Base-by-base conservation (phyloP, 2,888 invertebrate genomes). In the Ernsta delagoae region DNA sequence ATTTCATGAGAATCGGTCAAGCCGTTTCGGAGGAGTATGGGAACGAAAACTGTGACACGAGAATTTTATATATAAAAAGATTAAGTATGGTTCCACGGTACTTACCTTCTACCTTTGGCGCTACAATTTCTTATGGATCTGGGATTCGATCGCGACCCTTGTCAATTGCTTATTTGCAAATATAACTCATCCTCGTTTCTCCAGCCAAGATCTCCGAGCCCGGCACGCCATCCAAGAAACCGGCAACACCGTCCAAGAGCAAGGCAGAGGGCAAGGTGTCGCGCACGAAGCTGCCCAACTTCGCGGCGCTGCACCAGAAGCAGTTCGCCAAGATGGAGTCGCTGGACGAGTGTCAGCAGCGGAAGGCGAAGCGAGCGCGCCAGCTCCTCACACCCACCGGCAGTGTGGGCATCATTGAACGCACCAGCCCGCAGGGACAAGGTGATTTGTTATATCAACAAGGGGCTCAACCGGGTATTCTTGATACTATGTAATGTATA, bases 291-390 rank as follows among this genome's bases (percentile, higher is more conserved):
- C 83, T 96, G 80, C 96, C 96, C 0, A 95, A 96, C 86, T 96
- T 96, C 82, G 94, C 95, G 0, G 94, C 95, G 4, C 92, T 96
- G 64, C 96, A 96, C 79, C 92, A 95, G 81, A 94, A 93, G 76
- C 92, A 94, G 65, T 96, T 95, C 78, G 92, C 92, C 39, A 94
- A 94, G 85, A 95, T 96, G 95, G 96, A 96, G 87, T 96, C 95
- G 11, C 80, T 96, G 12, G 85, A 93, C 54, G 95, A 96, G 78
- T 94, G 95, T 78, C 91, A 95, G 80, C 80, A 85, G 78, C 74
- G 94, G 70, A 89, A 84, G 78, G 91, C 90, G 12, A 78, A 81
- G 74, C 80, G 94, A 2, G 94, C 95, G 0, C 78, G 81, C 70
- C 85, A 85, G 70, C 82, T 94, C 71, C 81, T 90, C 8, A 86